These are phyloP conservation scores for Caenorhabditis sp. DNA, from an alignment of 2,888 invertebrate species.

Conservation along the genomic window DNA sequence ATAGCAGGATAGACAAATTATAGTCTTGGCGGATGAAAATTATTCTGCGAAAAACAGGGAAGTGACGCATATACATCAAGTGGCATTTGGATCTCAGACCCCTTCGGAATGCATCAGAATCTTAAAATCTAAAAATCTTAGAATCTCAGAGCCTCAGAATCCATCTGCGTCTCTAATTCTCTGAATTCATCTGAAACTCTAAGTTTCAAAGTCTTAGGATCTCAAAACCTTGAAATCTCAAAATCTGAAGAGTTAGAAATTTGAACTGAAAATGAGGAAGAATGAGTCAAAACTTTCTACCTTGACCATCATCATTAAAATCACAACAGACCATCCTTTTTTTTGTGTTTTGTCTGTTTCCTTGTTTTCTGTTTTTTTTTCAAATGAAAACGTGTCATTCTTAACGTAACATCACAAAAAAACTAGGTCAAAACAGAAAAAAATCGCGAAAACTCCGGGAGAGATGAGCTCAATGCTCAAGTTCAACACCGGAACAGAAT, in stretches of 20 bases:
- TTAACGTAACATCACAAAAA: neutral
- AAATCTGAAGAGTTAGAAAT: neutral
- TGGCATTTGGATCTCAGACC: no score
- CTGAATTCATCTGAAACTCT: no score
- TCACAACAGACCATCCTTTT: neutral
- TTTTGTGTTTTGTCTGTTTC: neutral
- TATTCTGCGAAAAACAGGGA: neutral
- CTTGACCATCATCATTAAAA: neutral
- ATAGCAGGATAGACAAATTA: neutral
- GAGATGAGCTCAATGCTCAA: constrained; percentile 10
- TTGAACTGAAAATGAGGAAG: neutral
- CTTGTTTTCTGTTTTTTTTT: no score
- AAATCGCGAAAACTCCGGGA: neutral
- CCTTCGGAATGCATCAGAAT: no score
- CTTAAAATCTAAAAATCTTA: neutral
- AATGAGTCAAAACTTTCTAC: neutral
- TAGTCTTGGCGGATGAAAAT: neutral
- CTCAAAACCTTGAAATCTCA: neutral
- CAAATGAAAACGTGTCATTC: neutral
- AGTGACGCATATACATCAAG: neutral
- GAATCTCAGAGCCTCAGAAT: no score
- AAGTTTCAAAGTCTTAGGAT: no score
- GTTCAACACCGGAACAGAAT: neutral
- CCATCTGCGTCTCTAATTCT: no score
- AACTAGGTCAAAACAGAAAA: neutral